phyloP scores from a whole-genome alignment of 2,113 vertebrate species.

The Suricata suricatta region DNA sequence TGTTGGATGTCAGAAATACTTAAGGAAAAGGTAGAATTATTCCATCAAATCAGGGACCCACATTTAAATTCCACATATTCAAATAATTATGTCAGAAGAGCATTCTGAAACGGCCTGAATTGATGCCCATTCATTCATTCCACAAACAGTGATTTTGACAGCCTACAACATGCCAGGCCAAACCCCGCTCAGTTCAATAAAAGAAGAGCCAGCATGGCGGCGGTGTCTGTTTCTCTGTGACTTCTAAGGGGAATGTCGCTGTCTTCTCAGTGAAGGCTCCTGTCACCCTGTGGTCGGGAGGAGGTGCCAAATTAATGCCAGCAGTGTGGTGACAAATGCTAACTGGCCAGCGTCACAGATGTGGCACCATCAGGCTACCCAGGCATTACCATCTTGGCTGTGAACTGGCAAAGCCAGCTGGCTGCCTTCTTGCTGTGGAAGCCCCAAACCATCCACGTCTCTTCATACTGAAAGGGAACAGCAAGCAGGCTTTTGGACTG shows the following conservation, averaged over 20 bases:
- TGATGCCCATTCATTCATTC: not conserved
- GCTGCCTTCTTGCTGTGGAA: not conserved
- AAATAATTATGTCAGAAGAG: not conserved
- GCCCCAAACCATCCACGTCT: slow-evolving; percentile 24
- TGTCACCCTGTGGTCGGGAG: not conserved
- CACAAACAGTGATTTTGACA: not conserved
- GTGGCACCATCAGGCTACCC: not conserved
- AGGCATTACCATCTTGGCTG: not conserved
- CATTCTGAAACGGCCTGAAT: not conserved
- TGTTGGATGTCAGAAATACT: not conserved
- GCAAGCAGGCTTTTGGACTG: slow-evolving; percentile 4
- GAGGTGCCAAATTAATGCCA: not conserved
- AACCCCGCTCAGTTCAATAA: not conserved
- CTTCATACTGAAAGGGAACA: slow-evolving; percentile 53
- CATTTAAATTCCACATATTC: not conserved
- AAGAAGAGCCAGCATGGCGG: not conserved
- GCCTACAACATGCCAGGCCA: not conserved
- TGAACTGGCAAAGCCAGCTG: not conserved
- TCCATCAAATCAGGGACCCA: not conserved
- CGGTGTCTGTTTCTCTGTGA: not conserved
- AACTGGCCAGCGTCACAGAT: not conserved
- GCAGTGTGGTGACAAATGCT: not conserved
- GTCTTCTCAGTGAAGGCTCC: not conserved
- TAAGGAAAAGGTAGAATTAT: not conserved
- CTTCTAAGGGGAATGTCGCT: not conserved